Conservation (phyloP, 2,113 vertebrate genomes). For the Cervus canadensis region DNA sequence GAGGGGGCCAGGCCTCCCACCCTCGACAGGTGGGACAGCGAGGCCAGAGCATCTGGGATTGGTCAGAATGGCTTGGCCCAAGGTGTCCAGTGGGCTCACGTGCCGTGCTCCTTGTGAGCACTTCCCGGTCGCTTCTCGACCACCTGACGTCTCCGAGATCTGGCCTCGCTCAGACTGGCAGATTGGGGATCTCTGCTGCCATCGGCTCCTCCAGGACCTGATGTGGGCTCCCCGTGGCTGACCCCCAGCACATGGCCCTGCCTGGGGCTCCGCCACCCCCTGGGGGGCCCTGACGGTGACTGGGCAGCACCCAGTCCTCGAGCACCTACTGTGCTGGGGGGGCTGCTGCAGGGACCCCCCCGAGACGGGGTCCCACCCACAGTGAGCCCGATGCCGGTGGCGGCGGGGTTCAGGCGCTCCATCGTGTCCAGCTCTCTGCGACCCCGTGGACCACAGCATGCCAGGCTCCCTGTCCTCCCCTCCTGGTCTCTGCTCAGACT, state of each 20-base stretch:
- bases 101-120: rapidly evolving
- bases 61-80: neutral
- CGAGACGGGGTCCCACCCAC: no score
- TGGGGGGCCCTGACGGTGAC: no score
- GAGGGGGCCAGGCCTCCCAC: neutral
- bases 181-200: neutral
- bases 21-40: neutral
- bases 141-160: rapidly evolving
- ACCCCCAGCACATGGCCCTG: rapidly evolving
- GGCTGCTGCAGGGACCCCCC: rapidly evolving
- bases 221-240: rapidly evolving
- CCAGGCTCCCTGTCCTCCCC: neutral
- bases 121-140: neutral
- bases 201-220: neutral
- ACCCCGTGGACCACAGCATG: rapidly evolving
- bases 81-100: neutral
- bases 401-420: rapidly evolving
- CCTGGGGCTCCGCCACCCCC: neutral
- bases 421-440: rapidly evolving
- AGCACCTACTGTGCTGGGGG: neutral
- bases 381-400: neutral
- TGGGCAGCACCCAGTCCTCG: neutral
- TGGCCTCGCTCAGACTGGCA: neutral
- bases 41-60: neutral
- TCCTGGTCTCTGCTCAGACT: neutral